A percentile compares a stretch with the other conserved stretches of the same genome.
These are phyloP conservation scores for Lepetodrilus schrolli DNA, from an alignment of 2,888 invertebrate species.

Conservation along the genomic window DNA sequence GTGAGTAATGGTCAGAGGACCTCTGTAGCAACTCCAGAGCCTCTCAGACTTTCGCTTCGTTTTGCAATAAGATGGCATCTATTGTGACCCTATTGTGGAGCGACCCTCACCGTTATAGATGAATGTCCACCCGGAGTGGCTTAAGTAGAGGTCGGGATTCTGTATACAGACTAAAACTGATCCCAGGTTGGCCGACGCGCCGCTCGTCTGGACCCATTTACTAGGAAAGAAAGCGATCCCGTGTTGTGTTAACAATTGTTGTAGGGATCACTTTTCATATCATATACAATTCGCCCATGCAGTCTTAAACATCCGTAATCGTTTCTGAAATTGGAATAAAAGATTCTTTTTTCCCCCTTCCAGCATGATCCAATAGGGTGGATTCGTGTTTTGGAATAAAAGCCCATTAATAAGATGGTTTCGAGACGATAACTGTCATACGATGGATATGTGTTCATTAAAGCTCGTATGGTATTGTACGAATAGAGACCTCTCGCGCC, in stretches of 20 bases:
- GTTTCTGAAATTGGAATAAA: slow-evolving; percentile 17
- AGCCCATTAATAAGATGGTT: background rate
- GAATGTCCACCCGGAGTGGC: background rate
- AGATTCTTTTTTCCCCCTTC: slow-evolving; percentile 9
- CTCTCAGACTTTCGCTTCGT: background rate
- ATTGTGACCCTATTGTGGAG: background rate
- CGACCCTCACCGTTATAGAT: background rate
- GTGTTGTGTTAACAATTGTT: slow-evolving; percentile 1
- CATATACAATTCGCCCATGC: slow-evolving; percentile 18
- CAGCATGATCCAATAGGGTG: slow-evolving; percentile 15
- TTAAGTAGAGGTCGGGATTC: background rate
- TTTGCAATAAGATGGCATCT: background rate
- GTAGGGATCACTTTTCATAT: slow-evolving; percentile 23
- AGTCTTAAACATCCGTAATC: slow-evolving; percentile 16
- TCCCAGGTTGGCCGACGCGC: background rate
- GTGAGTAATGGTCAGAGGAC: background rate
- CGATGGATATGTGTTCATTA: slow-evolving; percentile 18
- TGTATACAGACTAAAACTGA: background rate
- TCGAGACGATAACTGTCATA: background rate
- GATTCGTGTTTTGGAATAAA: slow-evolving; percentile 23
- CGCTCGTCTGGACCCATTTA: slow-evolving; percentile 9
- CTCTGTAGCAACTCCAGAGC: background rate
- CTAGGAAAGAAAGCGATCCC: background rate
- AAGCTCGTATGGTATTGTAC: slow-evolving; percentile 23
- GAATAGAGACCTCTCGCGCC: background rate